A percentile compares a stretch with the other conserved stretches of the same genome.
These are phyloP conservation scores for Serranus cabrilla DNA, from an alignment of 2,797 vertebrate genomes.

Conservation along the genomic window DNA sequence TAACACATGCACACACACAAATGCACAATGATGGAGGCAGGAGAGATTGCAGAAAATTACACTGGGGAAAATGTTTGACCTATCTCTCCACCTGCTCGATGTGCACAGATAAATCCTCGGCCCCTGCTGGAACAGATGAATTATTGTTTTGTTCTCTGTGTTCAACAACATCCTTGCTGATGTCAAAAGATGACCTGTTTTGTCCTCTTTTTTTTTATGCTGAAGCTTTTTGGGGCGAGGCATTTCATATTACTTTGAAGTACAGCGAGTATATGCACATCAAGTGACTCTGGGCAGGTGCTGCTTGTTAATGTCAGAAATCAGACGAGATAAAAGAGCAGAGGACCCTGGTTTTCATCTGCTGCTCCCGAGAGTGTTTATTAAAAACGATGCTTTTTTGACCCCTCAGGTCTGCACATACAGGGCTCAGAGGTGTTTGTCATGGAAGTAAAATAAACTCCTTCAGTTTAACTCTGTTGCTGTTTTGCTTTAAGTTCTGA, in stretches of 20 bases:
- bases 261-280: slow-evolving; percentile 48
- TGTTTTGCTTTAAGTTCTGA: slow-evolving; percentile 45
- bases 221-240: slow-evolving; percentile 52
- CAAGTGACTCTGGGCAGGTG: slow-evolving; percentile 70
- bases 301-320: slow-evolving; percentile 77
- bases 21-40: slow-evolving; percentile 39
- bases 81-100: slow-evolving; percentile 77
- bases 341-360: slow-evolving; percentile 55
- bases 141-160: slow-evolving; percentile 76
- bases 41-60: slow-evolving; percentile 75
- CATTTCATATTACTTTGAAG: slow-evolving; percentile 74
- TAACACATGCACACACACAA: slow-evolving; percentile 37
- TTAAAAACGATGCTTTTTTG: slow-evolving; percentile 60
- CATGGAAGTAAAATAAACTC: slow-evolving; percentile 29
- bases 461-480: slow-evolving; percentile 18
- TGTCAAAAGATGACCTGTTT: slow-evolving; percentile 80
- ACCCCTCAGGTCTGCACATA: slow-evolving; percentile 52
- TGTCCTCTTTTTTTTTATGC: slow-evolving; percentile 27
- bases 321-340: slow-evolving; percentile 74
- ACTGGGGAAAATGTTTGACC: slow-evolving; percentile 79
- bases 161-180: slow-evolving; percentile 75
- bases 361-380: slow-evolving; percentile 61
- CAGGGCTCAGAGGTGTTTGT: slow-evolving; percentile 26
- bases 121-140: slow-evolving; percentile 67
- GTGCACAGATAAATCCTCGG: slow-evolving; percentile 75